Conservation (phyloP, 1,140 invertebrate species). For the Philotrypesis tridentata region DNA sequence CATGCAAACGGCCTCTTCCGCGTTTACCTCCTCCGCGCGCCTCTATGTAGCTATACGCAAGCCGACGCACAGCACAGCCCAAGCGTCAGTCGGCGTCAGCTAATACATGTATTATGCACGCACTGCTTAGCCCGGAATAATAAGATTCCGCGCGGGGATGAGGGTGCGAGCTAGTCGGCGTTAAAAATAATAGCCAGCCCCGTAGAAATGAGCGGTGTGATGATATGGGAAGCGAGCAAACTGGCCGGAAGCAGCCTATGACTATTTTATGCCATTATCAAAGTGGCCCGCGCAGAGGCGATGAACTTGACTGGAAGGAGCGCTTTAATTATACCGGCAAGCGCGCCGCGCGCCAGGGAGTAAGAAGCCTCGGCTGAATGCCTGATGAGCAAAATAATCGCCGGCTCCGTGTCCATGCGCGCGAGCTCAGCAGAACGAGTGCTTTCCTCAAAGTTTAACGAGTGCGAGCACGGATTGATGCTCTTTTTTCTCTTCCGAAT, state of each 20-base stretch:
- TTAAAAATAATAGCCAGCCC: slow-evolving; percentile 8
- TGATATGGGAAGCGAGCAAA: no score
- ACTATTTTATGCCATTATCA: slow-evolving; percentile 31
- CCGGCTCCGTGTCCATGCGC: background rate
- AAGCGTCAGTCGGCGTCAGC: background rate
- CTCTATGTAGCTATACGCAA: background rate
- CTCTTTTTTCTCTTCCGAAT: background rate
- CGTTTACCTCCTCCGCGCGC: background rate
- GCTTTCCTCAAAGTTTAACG: background rate
- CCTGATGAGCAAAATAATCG: background rate
- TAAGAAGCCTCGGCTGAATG: background rate
- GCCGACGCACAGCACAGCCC: no score
- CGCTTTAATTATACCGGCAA: background rate
- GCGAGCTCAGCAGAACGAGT: background rate
- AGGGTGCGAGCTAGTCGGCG: background rate
- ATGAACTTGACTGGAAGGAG: background rate
- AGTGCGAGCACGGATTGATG: background rate
- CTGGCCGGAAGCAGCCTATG: no score
- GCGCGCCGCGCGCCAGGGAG: background rate
- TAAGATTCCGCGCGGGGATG: background rate
- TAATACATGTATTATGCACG: background rate
- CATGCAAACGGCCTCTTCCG: background rate
- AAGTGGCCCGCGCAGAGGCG: background rate
- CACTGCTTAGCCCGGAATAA: background rate
- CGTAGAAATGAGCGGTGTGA: no score